Base-by-base conservation (phyloP, 1,140 invertebrate genomes). In the Ruditapes philippinarum region DNA sequence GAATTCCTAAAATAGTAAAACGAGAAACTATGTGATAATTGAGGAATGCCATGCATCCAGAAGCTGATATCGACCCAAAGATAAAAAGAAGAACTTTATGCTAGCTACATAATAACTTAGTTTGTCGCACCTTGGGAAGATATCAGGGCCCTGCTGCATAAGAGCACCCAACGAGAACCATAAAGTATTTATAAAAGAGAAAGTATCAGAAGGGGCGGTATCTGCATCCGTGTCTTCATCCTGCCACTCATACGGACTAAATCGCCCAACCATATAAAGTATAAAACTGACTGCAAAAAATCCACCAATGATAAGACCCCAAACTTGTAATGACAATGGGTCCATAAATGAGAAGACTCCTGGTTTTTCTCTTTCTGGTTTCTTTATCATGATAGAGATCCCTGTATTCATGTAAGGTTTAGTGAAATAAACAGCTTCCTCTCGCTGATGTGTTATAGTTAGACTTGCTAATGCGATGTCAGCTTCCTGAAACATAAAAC, bases 301-400 rank as follows among this genome's bases (percentile, higher is more conserved):
- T 70, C 98, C 99, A 95, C 99, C 99, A 88, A 99, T 97, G 80
- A 99, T 98, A 96, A 98, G 99, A 95, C 97, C 98, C 99, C 99
- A 99, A 94, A 99, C 99, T 96, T 99, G 98, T 92, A 98, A 98
- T 85, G 98, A 99, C 60, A 99, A 96, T 33, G 99, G 99, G 95
- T 98, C 98, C 94, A 99, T 97, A 96, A 99, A 99, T 93, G 98
- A 99, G 96, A 99, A 99, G 3, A 99, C 98, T n/a, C 98, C 98
- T 42, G 96, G 96, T 94, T 98, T 98, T 94, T 98, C 98, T 96
- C 99, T 99, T 89, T 98, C 97, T 12, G 98, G 98, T 95, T 98
- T 99, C 96, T 99, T 99, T 93, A 99, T 99, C 98, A 99, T 99
- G 92, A 99, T 99, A 91, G 98, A 99, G 93, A 99, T 99, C 81